Base-by-base conservation (phyloP, 2,797 vertebrate species). In the Acanthurus lineatus region DNA sequence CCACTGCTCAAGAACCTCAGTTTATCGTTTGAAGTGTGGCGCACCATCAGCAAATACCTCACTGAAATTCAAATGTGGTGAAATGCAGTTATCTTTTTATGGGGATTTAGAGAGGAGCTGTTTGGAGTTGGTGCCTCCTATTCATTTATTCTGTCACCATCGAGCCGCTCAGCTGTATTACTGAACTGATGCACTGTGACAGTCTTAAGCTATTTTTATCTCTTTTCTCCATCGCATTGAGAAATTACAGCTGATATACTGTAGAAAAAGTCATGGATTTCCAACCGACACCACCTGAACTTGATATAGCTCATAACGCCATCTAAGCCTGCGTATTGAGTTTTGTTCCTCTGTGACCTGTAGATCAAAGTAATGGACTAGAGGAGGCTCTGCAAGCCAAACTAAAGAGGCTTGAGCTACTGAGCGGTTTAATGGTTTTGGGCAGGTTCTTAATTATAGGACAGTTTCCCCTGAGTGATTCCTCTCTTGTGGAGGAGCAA, bases 311-410 rank as follows among this genome's bases (percentile, higher is more conserved):
- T 90, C 87, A 92, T 88, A 88, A 89, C 80, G 73, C 82, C 75
- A 54, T 68, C 75, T 88, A 82, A 84, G 86, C 82, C 58, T 9
- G 62, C 4, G 61, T 89, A 90, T 91, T 89, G 91, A 92, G 88
- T 90, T 92, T 79, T 92, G 91, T 81, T 93, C 91, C 91, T 87
- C 73, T 69, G 91, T 86, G 88, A 92, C 91, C 89, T 86, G 91
- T 93, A 93, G 87, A 92, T 93, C 91, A 94, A 90, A 90, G 88
- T 92, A 93, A 94, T 93, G 90, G 90, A 93, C 91, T 90, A 86
- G 83, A 64, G 82, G 84, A 87, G 87, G 81, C 85, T 79, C 61
- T 74, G 78, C 81, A 79, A 62, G 75, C 84, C 78, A 85, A 89
- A 83, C 82, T 73, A 70, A 73, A 89, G 82, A 86, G 77, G 76